Conservation (phyloP, 2,888 invertebrate genomes). For the Drosophila greeni region DNA sequence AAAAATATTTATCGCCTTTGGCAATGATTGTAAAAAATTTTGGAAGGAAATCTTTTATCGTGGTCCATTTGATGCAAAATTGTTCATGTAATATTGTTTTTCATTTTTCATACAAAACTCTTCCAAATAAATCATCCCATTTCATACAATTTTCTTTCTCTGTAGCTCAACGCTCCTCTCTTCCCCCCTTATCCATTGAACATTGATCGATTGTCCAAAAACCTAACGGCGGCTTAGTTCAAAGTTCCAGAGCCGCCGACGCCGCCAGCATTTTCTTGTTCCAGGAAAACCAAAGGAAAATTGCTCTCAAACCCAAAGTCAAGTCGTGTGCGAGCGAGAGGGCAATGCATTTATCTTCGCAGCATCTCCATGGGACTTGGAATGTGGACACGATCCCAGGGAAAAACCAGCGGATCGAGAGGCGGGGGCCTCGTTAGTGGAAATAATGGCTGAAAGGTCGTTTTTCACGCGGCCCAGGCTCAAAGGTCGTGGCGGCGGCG, state of each 20-base stretch:
- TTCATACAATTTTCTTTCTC: constrained; percentile 3
- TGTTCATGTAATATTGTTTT: neutral
- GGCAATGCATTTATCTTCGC: constrained; percentile 28
- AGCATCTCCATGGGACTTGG: constrained; percentile 60
- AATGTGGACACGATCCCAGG: constrained; percentile 67
- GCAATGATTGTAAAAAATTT: too few relatives aligned
- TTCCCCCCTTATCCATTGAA: constrained; percentile 41
- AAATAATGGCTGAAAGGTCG: constrained; percentile 70
- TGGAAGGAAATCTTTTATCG: too few relatives aligned
- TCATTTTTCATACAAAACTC: neutral
- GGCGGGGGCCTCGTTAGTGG: constrained; percentile 65
- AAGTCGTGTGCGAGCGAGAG: constrained; percentile 55
- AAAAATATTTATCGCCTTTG: too few relatives aligned
- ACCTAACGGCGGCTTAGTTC: constrained; percentile 68
- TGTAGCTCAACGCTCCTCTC: neutral
- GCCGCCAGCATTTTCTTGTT: constrained; percentile 40
- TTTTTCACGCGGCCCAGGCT: constrained; percentile 69
- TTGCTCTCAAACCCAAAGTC: constrained; percentile 67
- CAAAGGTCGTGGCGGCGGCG: constrained; percentile 64
- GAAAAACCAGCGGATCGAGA: constrained; percentile 29
- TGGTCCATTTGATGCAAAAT: too few relatives aligned
- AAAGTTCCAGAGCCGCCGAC: constrained; percentile 51
- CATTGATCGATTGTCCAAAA: constrained; percentile 69
- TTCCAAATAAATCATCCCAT: neutral
- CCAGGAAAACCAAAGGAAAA: constrained; percentile 54